phyloP scores from a whole-genome alignment of 2,888 invertebrate genomes.

The Apeira syringaria region DNA sequence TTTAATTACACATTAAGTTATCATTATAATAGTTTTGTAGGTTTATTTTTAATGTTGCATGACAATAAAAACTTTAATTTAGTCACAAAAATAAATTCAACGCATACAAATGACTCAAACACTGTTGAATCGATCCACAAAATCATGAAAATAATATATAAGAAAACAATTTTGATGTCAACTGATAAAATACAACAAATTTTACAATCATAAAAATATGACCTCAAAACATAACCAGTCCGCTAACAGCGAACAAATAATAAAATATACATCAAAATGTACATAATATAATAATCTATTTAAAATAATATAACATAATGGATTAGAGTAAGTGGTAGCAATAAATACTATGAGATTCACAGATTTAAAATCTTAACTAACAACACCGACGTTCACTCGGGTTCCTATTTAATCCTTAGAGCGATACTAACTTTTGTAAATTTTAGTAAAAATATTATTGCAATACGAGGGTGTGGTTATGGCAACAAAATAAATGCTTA shows the following conservation, averaged over 20 bases:
- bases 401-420: conserved; percentile 72
- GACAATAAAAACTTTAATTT: conserved; percentile 43
- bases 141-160: conserved; percentile 60
- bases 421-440: conserved; percentile 78
- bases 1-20: conserved; percentile 67
- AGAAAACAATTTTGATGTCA: conserved; percentile 66
- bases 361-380: conserved; percentile 83
- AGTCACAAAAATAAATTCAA: conserved; percentile 53
- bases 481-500: conserved; percentile 85
- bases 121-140: conserved; percentile 65
- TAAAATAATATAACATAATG: conserved; percentile 77
- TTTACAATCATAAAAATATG: conserved; percentile 77
- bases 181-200: conserved; percentile 79
- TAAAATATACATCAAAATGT: conserved; percentile 84
- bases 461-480: conserved; percentile 82
- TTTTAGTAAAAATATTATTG: conserved; percentile 83
- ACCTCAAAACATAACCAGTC: conserved; percentile 75
- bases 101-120: conserved; percentile 61
- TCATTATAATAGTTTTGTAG: conserved; percentile 61
- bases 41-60: conserved; percentile 45
- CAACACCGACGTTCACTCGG: conserved; percentile 78
- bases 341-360: conserved; percentile 84
- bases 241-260: conserved; percentile 75
- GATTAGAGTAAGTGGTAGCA: conserved; percentile 80
- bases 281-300: conserved; percentile 82